These are phyloP conservation scores for Contarinia nasturtii DNA, from an alignment of 1,140 invertebrate species.

Conservation along the genomic window DNA sequence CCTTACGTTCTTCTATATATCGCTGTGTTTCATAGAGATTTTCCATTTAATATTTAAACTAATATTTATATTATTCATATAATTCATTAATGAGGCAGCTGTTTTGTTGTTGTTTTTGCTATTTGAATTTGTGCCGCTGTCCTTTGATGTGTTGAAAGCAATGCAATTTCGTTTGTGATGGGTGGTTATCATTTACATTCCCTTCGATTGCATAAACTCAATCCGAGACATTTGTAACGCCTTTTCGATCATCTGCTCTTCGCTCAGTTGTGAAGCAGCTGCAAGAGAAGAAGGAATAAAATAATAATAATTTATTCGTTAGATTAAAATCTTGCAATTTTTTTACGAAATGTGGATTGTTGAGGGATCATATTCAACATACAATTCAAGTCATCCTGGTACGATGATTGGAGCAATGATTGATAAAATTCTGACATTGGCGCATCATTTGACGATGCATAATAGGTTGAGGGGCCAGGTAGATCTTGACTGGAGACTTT, in stretches of 20 bases:
- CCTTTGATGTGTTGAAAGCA: too few relatives aligned
- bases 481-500: neutral
- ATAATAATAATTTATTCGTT: neutral
- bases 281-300: neutral
- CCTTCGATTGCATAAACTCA: conserved; percentile 15
- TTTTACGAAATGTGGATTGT: neutral
- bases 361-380: too few relatives aligned
- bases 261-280: conserved; percentile 14
- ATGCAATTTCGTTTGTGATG: too few relatives aligned
- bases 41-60: too few relatives aligned
- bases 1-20: too few relatives aligned
- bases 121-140: too few relatives aligned
- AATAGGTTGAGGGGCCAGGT: neutral
- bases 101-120: too few relatives aligned
- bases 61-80: too few relatives aligned
- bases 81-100: too few relatives aligned
- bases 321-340: neutral
- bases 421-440: conserved; percentile 17
- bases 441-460: conserved; percentile 1
- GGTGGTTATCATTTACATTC: too few relatives aligned
- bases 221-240: conserved; percentile 22
- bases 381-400: conserved; percentile 12
- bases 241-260: conserved; percentile 20
- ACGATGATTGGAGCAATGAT: conserved; percentile 20
- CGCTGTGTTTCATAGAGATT: too few relatives aligned